Percentiles rank a stretch among this genome's conserved stretches.
Evolutionary conservation across 2,113 vertebrate species (phyloP).

Genomic region (Oncorhynchus keta): DNA sequence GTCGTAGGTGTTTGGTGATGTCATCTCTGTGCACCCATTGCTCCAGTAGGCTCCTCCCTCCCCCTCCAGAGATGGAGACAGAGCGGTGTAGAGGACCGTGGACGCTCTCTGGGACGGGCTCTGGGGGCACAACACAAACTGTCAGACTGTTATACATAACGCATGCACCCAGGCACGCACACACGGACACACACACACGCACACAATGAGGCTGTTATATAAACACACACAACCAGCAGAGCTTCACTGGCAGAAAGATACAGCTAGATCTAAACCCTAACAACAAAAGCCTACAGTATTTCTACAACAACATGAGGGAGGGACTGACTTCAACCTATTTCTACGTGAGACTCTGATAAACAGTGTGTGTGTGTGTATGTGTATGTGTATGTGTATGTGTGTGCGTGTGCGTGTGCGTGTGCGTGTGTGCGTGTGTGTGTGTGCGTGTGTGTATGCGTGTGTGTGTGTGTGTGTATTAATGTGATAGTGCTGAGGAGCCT

Average conservation of each 20-base stretch:
- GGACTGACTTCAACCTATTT: no score
- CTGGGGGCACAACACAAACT: constrained; percentile 51
- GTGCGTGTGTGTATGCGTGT: background rate
- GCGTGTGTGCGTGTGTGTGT: background rate
- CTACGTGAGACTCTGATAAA: background rate
- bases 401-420: background rate
- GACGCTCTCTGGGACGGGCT: constrained; percentile 62
- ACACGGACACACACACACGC: background rate
- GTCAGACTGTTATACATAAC: constrained; percentile 25
- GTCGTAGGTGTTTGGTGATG: constrained; percentile 49
- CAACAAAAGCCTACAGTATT: no score
- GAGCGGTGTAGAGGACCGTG: constrained; percentile 51
- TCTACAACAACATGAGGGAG: no score
- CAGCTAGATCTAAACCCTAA: no score
- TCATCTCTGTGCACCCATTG: constrained; percentile 52
- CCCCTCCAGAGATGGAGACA: constrained; percentile 60
- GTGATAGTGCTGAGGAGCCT: background rate
- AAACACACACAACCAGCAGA: no score
- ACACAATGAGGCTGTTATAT: no score
- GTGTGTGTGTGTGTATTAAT: background rate
- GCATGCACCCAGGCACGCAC: no score
- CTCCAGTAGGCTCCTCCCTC: constrained; percentile 61
- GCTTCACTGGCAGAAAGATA: no score
- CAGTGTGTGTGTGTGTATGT: background rate
- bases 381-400: background rate